Base-by-base conservation (phyloP, 2,888 invertebrate species). In the Athripsodes cinereus region DNA sequence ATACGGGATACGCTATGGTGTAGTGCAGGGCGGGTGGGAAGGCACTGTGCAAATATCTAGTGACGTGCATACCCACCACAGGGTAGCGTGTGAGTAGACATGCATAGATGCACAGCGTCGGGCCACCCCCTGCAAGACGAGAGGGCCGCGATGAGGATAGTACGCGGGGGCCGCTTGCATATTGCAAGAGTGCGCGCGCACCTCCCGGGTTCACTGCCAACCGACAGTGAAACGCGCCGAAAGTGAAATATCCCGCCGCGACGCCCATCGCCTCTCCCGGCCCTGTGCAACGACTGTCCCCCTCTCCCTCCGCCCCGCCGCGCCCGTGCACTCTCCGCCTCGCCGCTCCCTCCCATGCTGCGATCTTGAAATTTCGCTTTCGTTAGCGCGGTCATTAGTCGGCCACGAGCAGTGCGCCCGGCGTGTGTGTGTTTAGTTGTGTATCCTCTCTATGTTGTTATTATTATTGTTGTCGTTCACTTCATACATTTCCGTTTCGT, bases 341-440 rank as follows among this genome's bases (percentile, higher is more conserved):
- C 66, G 64, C 51, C 65, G 62, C 66, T 67, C 63, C 55, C 70
- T 76, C 74, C 76, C 58, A 69, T 67, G 67, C 67, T 55, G 78
- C 78, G 80, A 76, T 81, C 82, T 82, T 82, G 81, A 82, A 83
- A 83, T 84, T 84, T 84, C 83, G 81, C 82, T 84, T 84, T 83
- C 82, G 81, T 81, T 78, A 77, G 74, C 71, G 75, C 74, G 74
- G 76, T 78, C 78, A 78, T 78, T 78, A 78, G 76, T 78, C 76
- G 76, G 75, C 75, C 75, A 78, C 78, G 79, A 79, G 80, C 79
- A 78, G 76, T 78, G 73, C 76, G 75, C 69, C 72, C 72, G 76
- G 74, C 81, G 81, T 81, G 82, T 81, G 78, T 79, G 77, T 78
- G 68, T 81, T 69, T 68, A 67, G 68, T 67, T 67, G 66, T 67